A percentile compares a stretch with the other conserved stretches of the same genome.
Conservation (phyloP, 1,140 invertebrate genomes). For the Solenopsis fugax region DNA sequence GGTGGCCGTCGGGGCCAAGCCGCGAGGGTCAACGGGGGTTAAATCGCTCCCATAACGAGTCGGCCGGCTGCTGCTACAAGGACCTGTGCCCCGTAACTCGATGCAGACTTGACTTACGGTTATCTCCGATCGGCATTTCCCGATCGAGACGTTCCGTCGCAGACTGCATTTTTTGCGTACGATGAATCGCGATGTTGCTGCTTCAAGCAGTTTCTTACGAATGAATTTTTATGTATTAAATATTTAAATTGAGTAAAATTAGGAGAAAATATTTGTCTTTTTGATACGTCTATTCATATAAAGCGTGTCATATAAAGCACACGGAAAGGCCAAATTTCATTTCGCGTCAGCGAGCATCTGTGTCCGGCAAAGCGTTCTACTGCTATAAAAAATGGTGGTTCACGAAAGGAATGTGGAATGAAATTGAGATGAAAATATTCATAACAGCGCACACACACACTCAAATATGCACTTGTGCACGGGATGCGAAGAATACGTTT, state of each 20-base stretch:
- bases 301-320: not conserved
- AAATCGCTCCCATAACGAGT: slow-evolving; percentile 82
- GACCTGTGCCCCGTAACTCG: slow-evolving; percentile 71
- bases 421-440: slow-evolving; percentile 21
- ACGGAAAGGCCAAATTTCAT: not conserved
- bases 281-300: not conserved
- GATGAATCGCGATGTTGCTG: slow-evolving; percentile 30
- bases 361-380: not conserved
- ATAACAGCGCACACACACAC: not conserved
- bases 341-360: not conserved
- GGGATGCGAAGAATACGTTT: not conserved
- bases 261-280: not conserved
- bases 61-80: slow-evolving; percentile 63
- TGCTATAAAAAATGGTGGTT: not conserved
- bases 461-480: not conserved
- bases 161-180: slow-evolving; percentile 4
- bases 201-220: not conserved
- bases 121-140: slow-evolving; percentile 13
- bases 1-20: slow-evolving; percentile 31
- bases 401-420: not conserved
- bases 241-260: not conserved
- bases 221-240: slow-evolving; percentile 1
- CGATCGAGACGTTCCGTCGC: not conserved
- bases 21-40: slow-evolving; percentile 83
- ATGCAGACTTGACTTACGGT: slow-evolving; percentile 20